Conservation (phyloP, 2,888 invertebrate species). For the Acheta domesticus region DNA sequence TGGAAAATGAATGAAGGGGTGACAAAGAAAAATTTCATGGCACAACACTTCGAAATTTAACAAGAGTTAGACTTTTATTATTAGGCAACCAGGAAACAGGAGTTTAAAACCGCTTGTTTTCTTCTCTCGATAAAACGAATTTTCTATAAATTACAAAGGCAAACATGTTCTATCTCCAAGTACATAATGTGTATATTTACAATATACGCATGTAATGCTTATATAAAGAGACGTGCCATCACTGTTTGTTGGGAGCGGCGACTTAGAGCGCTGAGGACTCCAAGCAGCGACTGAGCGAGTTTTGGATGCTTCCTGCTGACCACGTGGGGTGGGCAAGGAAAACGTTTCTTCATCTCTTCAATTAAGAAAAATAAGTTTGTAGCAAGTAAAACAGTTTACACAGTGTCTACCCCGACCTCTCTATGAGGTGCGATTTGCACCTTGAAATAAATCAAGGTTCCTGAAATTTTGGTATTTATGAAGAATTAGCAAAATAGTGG, state of each 20-base stretch:
- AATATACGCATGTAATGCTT: background rate
- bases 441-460: too few relatives aligned
- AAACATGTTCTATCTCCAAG: conserved; percentile 10
- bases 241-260: background rate
- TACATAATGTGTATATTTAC: conserved; percentile 7
- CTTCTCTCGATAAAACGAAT: conserved; percentile 18
- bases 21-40: background rate
- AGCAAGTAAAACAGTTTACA: too few relatives aligned
- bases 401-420: too few relatives aligned
- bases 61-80: conserved; percentile 18
- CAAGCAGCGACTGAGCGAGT: too few relatives aligned
- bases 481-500: too few relatives aligned
- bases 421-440: too few relatives aligned
- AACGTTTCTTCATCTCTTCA: too few relatives aligned
- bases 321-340: too few relatives aligned
- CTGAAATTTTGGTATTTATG: too few relatives aligned
- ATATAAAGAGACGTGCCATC: background rate
- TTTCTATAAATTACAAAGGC: conserved; percentile 18
- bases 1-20: too few relatives aligned
- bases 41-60: conserved; percentile 2
- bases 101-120: conserved; percentile 18
- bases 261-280: background rate
- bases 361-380: too few relatives aligned
- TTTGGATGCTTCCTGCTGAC: too few relatives aligned
- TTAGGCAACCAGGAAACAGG: conserved; percentile 18